phyloP scores from a whole-genome alignment of 2,888 invertebrate genomes.

The Agrotis segetum region DNA sequence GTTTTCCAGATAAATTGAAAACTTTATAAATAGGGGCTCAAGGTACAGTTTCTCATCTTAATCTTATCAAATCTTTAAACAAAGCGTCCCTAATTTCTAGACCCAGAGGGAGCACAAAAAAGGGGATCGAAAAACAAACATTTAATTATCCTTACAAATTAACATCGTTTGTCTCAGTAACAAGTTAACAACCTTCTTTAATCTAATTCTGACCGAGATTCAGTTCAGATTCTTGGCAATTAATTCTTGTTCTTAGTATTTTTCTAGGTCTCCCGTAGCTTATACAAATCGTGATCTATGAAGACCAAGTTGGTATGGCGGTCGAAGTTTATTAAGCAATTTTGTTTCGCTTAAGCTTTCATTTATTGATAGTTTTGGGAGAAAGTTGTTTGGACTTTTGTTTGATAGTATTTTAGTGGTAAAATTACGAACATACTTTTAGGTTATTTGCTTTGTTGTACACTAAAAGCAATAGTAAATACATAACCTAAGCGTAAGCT shows the following conservation, averaged over 20 bases:
- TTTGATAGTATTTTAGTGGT: neutral
- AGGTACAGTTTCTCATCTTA: neutral
- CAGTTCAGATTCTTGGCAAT: slow-evolving; percentile 55
- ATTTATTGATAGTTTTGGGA: slow-evolving; percentile 28
- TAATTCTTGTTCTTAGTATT: slow-evolving; percentile 61
- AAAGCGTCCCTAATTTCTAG: slow-evolving; percentile 33
- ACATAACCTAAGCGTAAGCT: no score
- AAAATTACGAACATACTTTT: neutral
- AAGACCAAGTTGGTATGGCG: slow-evolving; percentile 19
- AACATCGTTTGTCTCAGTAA: slow-evolving; percentile 57
- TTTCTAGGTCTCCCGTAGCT: slow-evolving; percentile 50
- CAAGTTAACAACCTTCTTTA: slow-evolving; percentile 59
- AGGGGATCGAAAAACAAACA: slow-evolving; percentile 54
- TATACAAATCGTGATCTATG: slow-evolving; percentile 47
- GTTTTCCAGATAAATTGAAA: neutral
- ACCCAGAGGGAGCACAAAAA: slow-evolving; percentile 32
- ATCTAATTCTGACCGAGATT: slow-evolving; percentile 62
- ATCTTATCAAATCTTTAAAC: slow-evolving; percentile 16
- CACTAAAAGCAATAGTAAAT: no score
- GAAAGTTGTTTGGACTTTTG: neutral
- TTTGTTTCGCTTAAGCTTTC: slow-evolving; percentile 27
- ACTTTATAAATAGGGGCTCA: neutral
- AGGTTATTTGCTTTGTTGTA: neutral
- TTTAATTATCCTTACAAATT: slow-evolving; percentile 61
- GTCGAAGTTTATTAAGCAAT: slow-evolving; percentile 42